Evolutionary conservation across 2,888 invertebrate species (phyloP).

Genomic region (Metellina segmentata): DNA sequence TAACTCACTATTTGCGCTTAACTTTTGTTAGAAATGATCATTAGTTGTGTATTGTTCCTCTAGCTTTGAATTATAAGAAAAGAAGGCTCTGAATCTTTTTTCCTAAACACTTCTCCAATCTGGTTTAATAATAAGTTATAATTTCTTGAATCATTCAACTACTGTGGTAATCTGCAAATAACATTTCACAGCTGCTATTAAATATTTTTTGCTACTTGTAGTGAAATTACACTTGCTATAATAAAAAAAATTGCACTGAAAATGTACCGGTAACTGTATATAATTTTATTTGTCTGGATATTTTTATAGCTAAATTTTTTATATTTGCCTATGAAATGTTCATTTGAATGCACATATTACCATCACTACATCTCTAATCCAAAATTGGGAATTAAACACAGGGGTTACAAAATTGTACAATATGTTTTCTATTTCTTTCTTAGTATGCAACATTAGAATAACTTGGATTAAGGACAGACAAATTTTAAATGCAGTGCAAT

Average conservation of each 20-base stretch:
- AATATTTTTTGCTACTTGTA: neutral
- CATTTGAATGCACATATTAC: neutral
- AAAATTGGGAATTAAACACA: neutral
- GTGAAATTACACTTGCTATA: neutral
- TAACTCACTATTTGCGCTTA: neutral
- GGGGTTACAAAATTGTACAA: no score
- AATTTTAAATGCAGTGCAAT: no score
- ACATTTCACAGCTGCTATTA: neutral
- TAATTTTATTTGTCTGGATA: constrained; percentile 11
- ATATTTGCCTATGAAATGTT: constrained; percentile 1
- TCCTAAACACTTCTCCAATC: neutral
- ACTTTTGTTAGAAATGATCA: neutral
- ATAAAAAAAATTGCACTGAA: neutral
- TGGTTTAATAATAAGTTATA: neutral
- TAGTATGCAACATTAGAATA: no score
- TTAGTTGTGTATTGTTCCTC: neutral
- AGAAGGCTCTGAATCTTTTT: neutral
- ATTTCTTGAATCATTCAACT: no score
- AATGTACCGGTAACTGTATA: neutral
- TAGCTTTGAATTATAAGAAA: neutral
- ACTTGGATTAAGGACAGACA: no score
- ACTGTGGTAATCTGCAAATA: no score
- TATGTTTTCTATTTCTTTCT: no score
- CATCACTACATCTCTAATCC: neutral
- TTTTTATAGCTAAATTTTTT: neutral